Base-by-base conservation (phyloP, 2,888 invertebrate species). In the Hemaris fuciformis region DNA sequence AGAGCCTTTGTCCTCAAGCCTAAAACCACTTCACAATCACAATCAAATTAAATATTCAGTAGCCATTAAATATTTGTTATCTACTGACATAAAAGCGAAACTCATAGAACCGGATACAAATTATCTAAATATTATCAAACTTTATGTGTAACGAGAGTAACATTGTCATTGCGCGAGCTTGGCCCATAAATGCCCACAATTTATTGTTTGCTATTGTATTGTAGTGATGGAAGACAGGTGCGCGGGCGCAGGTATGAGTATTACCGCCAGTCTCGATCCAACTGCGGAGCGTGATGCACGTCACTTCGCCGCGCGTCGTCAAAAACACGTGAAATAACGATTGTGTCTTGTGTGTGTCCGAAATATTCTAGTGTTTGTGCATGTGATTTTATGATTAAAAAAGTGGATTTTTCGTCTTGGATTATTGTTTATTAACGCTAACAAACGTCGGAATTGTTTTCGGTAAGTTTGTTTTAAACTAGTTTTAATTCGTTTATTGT, bases 191-290 rank as follows among this genome's bases (percentile, higher is more conserved):
- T 60, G 23, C 46, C 15, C 48, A 60, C 53, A 53, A 41, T 41
- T 76, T 81, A 80, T 76, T 84, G 83, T 88, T 88, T 84, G 85
- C 88, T 88, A 89, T 90, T 88, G 88, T 89, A 88, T 89, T 87
- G 81, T 79, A 69, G n/a, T 72, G 70, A 70, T 71, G 70, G 66
- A 68, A 70, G 84, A 85, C 89, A 89, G 89, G 89, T 89, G 89
- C 76, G 80, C 76, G 70, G 75, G 75, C 76, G 77, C 64, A 62
- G 48, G 27, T 10, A 25, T 62, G 20, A 27, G 64, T 67, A 61
- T 68, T 63, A 71, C 75, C 72, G 76, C 80, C 89, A 91, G 91
- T 91, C 85, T 74, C 79, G 74, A 74, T 60, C 65, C 64, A 78
- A 73, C 84, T 67, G 82, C 89, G 88, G 90, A 85, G 62, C 65